Percentiles rank a stretch among this genome's conserved stretches.
Conservation (phyloP, 2,888 invertebrate species). For the Scaptomyza tumidula region DNA sequence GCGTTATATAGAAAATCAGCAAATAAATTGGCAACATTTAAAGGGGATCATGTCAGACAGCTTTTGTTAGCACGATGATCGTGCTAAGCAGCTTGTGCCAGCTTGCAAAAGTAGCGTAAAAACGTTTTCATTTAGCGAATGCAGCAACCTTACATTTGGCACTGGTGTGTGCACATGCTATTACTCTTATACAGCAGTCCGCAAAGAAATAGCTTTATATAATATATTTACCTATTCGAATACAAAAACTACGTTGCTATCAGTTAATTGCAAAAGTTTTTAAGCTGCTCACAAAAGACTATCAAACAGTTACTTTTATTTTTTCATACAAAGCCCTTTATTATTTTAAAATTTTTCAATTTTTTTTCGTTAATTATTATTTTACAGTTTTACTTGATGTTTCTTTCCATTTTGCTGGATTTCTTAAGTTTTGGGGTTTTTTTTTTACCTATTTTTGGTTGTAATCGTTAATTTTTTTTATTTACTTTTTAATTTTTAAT, state of each 20-base stretch:
- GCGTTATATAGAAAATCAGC: too few species aligned
- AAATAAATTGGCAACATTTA: too few species aligned
- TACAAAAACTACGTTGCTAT: too few species aligned
- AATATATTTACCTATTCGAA: too few species aligned
- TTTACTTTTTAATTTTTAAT: constrained; percentile 22
- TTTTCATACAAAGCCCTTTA: constrained; percentile 80
- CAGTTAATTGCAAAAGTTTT: too few species aligned
- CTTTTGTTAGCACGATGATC: neutral
- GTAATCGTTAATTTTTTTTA: constrained; percentile 21
- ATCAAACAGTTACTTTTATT: neutral
- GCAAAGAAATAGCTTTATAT: too few species aligned
- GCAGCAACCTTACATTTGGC: neutral
- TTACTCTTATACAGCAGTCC: neutral
- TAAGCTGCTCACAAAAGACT: too few species aligned
- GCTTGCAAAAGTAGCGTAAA: neutral
- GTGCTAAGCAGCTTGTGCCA: neutral
- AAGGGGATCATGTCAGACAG: too few species aligned
- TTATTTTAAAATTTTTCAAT: constrained; percentile 77
- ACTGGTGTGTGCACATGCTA: too few species aligned
- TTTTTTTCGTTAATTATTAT: constrained; percentile 71
- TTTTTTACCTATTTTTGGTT: constrained; percentile 19
- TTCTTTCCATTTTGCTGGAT: constrained; percentile 25
- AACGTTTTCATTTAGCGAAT: neutral
- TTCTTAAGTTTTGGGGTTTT: constrained; percentile 17
- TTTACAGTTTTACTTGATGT: constrained; percentile 67